Base-by-base conservation (phyloP, 1,140 invertebrate genomes). In the Palaemon carinicauda region DNA sequence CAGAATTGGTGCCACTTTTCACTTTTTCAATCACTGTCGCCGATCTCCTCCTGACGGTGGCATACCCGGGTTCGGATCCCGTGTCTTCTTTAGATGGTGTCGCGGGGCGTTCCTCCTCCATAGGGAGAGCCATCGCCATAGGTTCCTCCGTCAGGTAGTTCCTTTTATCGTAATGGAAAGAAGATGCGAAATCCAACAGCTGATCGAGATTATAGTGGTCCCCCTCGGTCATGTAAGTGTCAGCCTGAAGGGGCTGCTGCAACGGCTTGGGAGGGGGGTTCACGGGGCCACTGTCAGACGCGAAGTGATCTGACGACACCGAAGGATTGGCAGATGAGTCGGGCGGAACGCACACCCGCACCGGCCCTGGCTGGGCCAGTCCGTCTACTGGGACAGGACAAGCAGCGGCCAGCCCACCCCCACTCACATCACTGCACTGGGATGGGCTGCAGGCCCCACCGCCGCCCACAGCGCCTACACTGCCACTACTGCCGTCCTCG, bases 191-290 rank as follows among this genome's bases (percentile, higher is more conserved):
- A 73, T 89, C 89, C 54, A 90, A 87, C 65, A 90, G 88, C 54
- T 90, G 90, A 78, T 90, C 90, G 15, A 90, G 80, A 74, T 90
- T 90, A 77, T 90, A 90, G 56, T 90, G 89, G 33, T 89, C 87
- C 33, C 87, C 86, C 50, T 83, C 87, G 50, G 84, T 84, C 41
- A 89, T 84, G 52, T 85, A 89, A 21, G 82, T 87, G 41, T 89
- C 89, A 24, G 88, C 56, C 54, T 60, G 60, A n/a, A 75, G 33
- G 54, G 80, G 60, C 50, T 79, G 80, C 51, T 78, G 54, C n/a
- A 74, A 83, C 27, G 75, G 69, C 41, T 41, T 41, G 41, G 7
- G 50, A 29, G 29, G 69, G 65, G 12, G 80, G 12, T 27, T 65
- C 12, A 19, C 50, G 24, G 54, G 41, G 78, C 81, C 80, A 52